Conservation (phyloP, 1,140 invertebrate species). For the Physella acuta region DNA sequence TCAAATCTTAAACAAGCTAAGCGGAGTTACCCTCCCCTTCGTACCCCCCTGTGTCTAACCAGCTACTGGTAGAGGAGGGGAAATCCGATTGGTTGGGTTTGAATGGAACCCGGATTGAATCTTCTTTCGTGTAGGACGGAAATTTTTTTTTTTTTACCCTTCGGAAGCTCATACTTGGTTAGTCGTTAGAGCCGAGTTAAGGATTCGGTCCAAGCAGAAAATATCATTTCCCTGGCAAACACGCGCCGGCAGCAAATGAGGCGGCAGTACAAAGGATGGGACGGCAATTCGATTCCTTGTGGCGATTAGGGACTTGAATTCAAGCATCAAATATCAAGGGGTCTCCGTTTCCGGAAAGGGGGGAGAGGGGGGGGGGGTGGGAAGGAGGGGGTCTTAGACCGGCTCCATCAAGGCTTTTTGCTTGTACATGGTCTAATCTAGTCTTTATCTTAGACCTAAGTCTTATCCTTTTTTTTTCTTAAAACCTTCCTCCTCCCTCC, state of each 20-base stretch:
- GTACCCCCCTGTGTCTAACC: no score
- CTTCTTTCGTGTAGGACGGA: slow-evolving; percentile 5
- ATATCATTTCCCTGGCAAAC: slow-evolving; percentile 28
- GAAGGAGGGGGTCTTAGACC: neutral
- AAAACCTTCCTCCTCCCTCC: neutral
- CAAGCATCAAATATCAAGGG: slow-evolving; percentile 27
- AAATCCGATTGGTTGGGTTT: slow-evolving; percentile 26
- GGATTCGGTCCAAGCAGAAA: slow-evolving; percentile 10
- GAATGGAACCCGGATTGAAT: slow-evolving; percentile 27
- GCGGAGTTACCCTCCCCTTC: no score
- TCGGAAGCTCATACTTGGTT: slow-evolving; percentile 13
- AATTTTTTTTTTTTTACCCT: slow-evolving; percentile 11
- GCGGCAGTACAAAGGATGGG: slow-evolving; percentile 25
- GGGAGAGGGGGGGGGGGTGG: neutral
- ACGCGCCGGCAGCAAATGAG: slow-evolving; percentile 24
- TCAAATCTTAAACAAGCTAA: slow-evolving; percentile 24
- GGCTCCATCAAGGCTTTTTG: neutral
- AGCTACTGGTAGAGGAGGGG: neutral
- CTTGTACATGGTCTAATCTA: neutral
- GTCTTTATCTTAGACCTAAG: neutral
- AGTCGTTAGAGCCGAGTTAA: slow-evolving; percentile 18
- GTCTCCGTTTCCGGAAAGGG: neutral
- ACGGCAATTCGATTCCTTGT: slow-evolving; percentile 24
- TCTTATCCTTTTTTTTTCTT: neutral
- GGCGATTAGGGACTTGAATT: slow-evolving; percentile 28